Percentiles rank a stretch among this genome's conserved stretches.
Evolutionary conservation across 2,113 vertebrate species (phyloP).

Genomic region (Mesitornis unicolor): DNA sequence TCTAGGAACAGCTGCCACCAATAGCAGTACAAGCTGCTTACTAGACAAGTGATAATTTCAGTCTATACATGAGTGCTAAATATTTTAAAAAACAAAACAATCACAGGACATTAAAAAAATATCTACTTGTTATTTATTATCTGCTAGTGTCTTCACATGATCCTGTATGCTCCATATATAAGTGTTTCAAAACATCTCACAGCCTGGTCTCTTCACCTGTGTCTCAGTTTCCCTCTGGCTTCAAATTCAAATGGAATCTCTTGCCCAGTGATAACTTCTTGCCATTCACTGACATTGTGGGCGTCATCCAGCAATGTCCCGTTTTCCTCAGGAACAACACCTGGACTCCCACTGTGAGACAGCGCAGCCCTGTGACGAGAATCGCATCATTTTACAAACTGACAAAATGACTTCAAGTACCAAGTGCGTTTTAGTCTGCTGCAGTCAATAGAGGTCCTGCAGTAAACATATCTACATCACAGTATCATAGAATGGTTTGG

Average conservation of each 20-base stretch:
- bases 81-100: neutral
- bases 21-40: neutral
- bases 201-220: slow-evolving; percentile 79
- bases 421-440: neutral
- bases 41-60: neutral
- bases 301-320: slow-evolving; percentile 82
- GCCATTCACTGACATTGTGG: slow-evolving; percentile 93
- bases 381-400: neutral
- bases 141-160: neutral
- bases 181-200: neutral
- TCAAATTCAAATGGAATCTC: slow-evolving; percentile 97
- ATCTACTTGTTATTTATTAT: neutral
- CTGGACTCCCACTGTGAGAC: slow-evolving; percentile 94
- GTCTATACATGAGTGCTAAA: neutral
- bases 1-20: neutral
- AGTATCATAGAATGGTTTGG: no score
- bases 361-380: slow-evolving; percentile 85
- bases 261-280: slow-evolving; percentile 90
- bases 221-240: slow-evolving; percentile 91
- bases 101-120: neutral
- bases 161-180: rapidly evolving
- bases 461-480: no score
- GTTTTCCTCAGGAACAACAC: slow-evolving; percentile 83
- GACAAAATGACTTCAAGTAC: neutral
- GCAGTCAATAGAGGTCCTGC: neutral